Evolutionary conservation across 37 sponge, comb jelly and placozoan genomes (phyloP).

Genomic region (Cladorhizidae sp.): DNA sequence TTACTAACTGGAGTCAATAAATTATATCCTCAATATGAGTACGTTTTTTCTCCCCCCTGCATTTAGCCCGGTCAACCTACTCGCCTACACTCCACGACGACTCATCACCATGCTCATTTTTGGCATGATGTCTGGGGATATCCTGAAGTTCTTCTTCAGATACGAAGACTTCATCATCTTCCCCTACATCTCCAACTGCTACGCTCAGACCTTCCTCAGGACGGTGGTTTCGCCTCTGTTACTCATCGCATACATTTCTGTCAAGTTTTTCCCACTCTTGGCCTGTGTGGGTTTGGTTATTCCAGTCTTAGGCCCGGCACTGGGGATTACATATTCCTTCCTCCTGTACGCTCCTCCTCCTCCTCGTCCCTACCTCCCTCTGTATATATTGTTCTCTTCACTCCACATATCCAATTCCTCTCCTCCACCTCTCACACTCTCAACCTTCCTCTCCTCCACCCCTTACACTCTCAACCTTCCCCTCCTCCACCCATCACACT

Average conservation of each 20-base stretch:
- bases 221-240: neutral
- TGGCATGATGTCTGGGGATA: conserved; percentile 11
- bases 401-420: neutral
- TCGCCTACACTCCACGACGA: neutral
- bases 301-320: conserved; percentile 1
- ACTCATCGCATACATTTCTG: neutral
- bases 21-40: neutral
- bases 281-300: conserved; percentile 34
- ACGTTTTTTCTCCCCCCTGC: neutral
- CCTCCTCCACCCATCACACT: too few relatives aligned
- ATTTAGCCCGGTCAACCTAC: conserved; percentile 13
- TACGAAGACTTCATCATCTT: neutral
- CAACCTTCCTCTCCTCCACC: too few relatives aligned
- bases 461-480: too few relatives aligned
- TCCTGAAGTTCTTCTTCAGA: neutral
- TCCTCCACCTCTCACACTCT: too few relatives aligned
- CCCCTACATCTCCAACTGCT: neutral
- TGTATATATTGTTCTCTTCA: neutral
- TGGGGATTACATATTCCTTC: conserved; percentile 16
- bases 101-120: neutral
- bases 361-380: neutral
- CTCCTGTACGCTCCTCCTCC: conserved; percentile 3
- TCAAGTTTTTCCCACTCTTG: conserved; percentile 32
- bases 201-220: neutral
- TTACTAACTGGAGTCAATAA: neutral